A percentile compares a stretch with the other conserved stretches of the same genome.
These are phyloP conservation scores for Rhinichthys osculus DNA, from an alignment of 2,797 vertebrate species.

Conservation along the genomic window DNA sequence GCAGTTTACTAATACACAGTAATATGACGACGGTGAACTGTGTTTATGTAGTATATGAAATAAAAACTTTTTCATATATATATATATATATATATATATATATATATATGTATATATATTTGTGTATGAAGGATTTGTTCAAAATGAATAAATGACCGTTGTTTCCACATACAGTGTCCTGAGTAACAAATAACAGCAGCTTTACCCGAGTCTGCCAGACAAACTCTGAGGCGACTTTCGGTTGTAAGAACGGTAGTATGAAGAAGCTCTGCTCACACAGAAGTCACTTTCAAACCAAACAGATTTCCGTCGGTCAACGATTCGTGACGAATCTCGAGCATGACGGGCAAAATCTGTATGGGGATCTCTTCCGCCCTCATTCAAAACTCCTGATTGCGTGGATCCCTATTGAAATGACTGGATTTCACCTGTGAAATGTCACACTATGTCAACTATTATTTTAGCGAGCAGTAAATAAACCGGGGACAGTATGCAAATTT, in stretches of 20 bases:
- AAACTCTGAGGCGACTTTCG: not conserved
- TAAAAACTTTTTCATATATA: constrained; percentile 53
- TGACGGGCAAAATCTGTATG: not conserved
- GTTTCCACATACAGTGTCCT: constrained; percentile 63
- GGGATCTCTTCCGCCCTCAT: not conserved
- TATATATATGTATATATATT: constrained; percentile 63
- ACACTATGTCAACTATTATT: not conserved
- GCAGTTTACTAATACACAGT: constrained; percentile 64
- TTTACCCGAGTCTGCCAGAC: not conserved
- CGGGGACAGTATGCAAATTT: not conserved
- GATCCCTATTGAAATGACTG: not conserved
- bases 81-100: constrained; percentile 55
- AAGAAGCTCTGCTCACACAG: not conserved
- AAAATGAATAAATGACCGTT: constrained; percentile 77
- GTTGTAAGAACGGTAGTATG: too few relatives aligned
- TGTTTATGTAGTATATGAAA: constrained; percentile 35
- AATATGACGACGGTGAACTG: constrained; percentile 60
- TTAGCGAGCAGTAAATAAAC: not conserved
- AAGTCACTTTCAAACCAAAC: not conserved
- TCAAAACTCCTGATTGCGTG: too few relatives aligned
- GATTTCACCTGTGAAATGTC: not conserved
- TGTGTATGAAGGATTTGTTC: constrained; percentile 70
- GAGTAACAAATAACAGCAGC: constrained; percentile 6
- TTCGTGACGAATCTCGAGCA: not conserved
- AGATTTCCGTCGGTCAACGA: not conserved